These are phyloP conservation scores for Horisme vitalbata DNA, from an alignment of 2,888 invertebrate species.

Conservation along the genomic window DNA sequence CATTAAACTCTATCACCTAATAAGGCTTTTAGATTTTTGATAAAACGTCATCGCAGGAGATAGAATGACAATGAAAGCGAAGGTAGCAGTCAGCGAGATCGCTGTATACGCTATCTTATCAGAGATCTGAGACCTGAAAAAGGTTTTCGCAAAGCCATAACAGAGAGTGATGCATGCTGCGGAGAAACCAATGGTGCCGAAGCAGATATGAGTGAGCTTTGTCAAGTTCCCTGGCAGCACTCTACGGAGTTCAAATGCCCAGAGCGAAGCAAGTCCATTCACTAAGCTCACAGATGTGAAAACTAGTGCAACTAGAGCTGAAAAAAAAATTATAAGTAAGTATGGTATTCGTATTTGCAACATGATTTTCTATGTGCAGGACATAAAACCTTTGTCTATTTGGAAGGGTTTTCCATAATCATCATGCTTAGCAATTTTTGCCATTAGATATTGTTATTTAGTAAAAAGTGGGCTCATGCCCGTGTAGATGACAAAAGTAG, in stretches of 20 bases:
- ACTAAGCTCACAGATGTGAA: constrained; percentile 57
- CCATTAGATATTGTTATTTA: no score
- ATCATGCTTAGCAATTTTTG: no score
- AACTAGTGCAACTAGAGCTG: constrained; percentile 59
- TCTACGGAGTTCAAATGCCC: constrained; percentile 50
- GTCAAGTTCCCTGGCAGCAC: constrained; percentile 49
- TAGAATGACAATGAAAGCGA: constrained; percentile 48
- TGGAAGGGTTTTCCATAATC: no score
- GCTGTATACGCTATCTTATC: constrained; percentile 39
- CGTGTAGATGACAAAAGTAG: no score
- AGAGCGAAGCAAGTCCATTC: constrained; percentile 57
- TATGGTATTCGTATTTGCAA: no score
- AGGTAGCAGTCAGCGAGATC: constrained; percentile 46
- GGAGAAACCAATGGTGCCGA: constrained; percentile 51
- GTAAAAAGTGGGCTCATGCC: no score
- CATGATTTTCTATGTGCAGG: no score
- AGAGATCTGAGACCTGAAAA: constrained; percentile 46
- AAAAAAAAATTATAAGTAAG: no score
- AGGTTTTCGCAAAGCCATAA: constrained; percentile 54
- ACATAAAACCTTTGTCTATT: no score
- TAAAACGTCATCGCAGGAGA: constrained; percentile 50
- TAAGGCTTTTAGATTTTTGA: constrained; percentile 33
- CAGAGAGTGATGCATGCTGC: constrained; percentile 45
- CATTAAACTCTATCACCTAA: constrained; percentile 8
- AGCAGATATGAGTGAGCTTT: constrained; percentile 57